Conservation (phyloP, 2,113 vertebrate genomes). For the Psephotus haematonotus region DNA sequence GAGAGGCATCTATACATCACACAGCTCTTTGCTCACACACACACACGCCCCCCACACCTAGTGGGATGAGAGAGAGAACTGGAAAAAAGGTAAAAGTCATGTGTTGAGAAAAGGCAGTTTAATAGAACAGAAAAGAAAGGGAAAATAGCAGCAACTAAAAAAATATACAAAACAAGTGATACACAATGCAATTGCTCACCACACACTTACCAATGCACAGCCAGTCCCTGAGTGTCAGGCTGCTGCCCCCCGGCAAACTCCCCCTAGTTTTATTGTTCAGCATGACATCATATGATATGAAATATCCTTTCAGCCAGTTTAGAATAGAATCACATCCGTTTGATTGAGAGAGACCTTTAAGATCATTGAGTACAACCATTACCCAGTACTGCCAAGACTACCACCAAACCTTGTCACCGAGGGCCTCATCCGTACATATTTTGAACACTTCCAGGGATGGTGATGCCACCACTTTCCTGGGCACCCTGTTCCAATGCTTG, state of each 20-base stretch:
- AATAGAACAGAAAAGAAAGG: not conserved
- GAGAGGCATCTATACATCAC: not conserved
- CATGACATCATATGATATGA: not conserved
- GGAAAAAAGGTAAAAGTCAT: accelerated
- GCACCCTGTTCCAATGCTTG: not conserved
- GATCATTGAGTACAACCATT: not conserved
- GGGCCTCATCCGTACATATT: not conserved
- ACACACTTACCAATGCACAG: no score
- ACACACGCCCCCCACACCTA: not conserved
- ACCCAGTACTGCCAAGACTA: not conserved
- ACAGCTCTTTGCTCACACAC: not conserved
- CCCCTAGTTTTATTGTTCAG: no score
- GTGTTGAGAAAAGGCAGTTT: not conserved
- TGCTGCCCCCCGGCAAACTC: not conserved
- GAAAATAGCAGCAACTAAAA: not conserved
- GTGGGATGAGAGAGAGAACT: not conserved
- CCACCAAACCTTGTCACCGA: not conserved
- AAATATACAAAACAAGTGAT: not conserved
- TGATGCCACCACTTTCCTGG: not conserved
- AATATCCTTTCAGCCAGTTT: not conserved
- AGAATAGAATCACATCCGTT: not conserved
- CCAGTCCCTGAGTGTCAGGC: not conserved
- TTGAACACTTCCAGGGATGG: not conserved
- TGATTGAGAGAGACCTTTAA: not conserved
- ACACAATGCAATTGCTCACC: no score